A percentile compares a stretch with the other conserved stretches of the same genome.
Evolutionary conservation across 2,113 vertebrate genomes (phyloP).

Genomic region (Bothrops jararaca): DNA sequence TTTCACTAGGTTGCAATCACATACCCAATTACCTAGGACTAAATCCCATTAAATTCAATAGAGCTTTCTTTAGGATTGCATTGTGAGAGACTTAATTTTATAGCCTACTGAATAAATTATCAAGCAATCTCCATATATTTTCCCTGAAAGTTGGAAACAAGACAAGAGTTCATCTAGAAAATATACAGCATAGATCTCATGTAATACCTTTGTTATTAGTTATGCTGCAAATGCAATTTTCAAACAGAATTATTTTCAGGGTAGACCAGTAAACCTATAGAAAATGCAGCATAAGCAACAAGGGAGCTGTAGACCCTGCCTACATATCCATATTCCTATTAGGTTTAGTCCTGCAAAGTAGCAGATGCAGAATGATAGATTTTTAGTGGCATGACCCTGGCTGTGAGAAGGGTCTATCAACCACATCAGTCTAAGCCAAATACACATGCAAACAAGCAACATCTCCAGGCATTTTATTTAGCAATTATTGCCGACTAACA

Average conservation of each 20-base stretch:
- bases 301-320: slow-evolving; percentile 58
- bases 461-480: slow-evolving; percentile 32
- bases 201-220: slow-evolving; percentile 66
- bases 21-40: not conserved
- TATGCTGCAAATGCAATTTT: slow-evolving; percentile 70
- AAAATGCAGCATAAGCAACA: slow-evolving; percentile 37
- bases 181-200: slow-evolving; percentile 41
- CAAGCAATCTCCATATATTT: slow-evolving; percentile 44
- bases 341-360: slow-evolving; percentile 55
- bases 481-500: slow-evolving; percentile 42
- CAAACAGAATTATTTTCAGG: slow-evolving; percentile 66
- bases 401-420: slow-evolving; percentile 12
- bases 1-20: slow-evolving; percentile 37
- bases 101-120: slow-evolving; percentile 58
- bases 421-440: not conserved
- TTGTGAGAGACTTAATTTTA: slow-evolving; percentile 56
- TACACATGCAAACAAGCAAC: slow-evolving; percentile 34
- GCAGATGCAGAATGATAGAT: slow-evolving; percentile 45
- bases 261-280: slow-evolving; percentile 59
- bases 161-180: slow-evolving; percentile 40
- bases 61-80: not conserved
- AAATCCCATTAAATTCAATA: not conserved
- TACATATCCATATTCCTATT: slow-evolving; percentile 65
- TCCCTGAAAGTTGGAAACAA: slow-evolving; percentile 57
- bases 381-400: slow-evolving; percentile 40